Base-by-base conservation (phyloP, 2,113 vertebrate genomes). In the Sisor rabdophorus region DNA sequence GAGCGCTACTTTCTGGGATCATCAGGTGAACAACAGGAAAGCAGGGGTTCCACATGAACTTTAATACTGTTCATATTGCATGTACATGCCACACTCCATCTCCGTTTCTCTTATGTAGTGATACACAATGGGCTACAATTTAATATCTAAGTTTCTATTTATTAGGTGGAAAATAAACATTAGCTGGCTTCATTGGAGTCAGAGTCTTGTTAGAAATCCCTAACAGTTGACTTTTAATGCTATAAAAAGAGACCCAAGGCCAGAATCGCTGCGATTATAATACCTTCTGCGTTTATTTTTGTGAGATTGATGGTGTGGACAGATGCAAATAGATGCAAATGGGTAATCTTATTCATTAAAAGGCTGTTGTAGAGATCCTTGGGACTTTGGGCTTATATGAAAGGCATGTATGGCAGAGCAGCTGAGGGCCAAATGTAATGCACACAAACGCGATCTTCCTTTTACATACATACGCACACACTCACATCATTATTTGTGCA, bases 1-100 rank as follows among this genome's bases (percentile, higher is more conserved):
- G 95, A 96, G 73, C 91, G 91, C n/a, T 95, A 93, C 80, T 97
- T 97, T 70, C 80, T 97, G 76, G 92, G 93, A 71, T 97, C 95
- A 0, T 93, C 95, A 88, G 95, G 95, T 96, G 87, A 91, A 76
- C 48, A 52, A 26, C 0, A 24, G 36, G 58, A 13, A 48, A 11
- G 1, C n/a, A 24, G 40, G 65, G n/a, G 24, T 15, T 61, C 32
- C 24, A 17, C 11, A 17, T 44, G 17, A 26, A 20, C 11, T 12
- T 55, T 54, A 71, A 1, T 59, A 6, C 72, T 83, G 63, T 56
- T 65, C 58, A 69, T 56, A 59, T 50, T 11, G 26, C 15, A 20
- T 20, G 52, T 28, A 20, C 47, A 69, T 6, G 2, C 28, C 17
- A 69, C 47, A 8, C 24, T 69, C 10, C 16, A 28, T 48, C 3